These are phyloP conservation scores for Eristalis arbustorum DNA, from an alignment of 2,888 invertebrate species.

Conservation along the genomic window DNA sequence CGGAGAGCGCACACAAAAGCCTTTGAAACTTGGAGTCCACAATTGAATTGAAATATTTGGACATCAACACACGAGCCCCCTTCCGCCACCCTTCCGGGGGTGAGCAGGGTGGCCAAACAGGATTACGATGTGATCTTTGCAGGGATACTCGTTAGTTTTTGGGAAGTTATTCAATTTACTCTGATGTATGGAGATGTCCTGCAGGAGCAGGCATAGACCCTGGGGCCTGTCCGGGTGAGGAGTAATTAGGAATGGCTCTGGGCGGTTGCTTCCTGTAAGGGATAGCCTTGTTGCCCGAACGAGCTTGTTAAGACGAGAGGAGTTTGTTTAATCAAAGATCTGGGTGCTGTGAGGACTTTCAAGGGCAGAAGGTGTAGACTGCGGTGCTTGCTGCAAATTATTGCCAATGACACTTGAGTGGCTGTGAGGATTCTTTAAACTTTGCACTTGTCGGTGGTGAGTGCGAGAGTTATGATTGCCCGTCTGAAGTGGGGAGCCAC, in stretches of 20 bases:
- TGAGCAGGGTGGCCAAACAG: neutral
- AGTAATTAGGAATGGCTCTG: constrained; percentile 9
- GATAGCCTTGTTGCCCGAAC: constrained; percentile 17
- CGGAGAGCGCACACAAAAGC: neutral
- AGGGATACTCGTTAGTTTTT: neutral
- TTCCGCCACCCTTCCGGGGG: too few relatives aligned
- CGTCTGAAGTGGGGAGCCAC: neutral
- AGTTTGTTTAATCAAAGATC: constrained; percentile 33
- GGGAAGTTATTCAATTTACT: neutral
- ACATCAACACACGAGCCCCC: constrained; percentile 16
- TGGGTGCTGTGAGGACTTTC: neutral
- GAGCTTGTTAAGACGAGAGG: constrained; percentile 15
- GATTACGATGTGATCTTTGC: neutral
- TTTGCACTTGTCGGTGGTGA: neutral
- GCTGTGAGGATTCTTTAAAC: neutral
- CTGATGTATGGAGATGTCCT: neutral
- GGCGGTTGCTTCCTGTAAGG: constrained; percentile 21
- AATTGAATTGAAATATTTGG: constrained; percentile 39
- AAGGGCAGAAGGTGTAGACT: neutral
- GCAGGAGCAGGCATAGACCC: neutral
- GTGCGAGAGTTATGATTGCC: neutral
- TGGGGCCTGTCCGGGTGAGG: neutral
- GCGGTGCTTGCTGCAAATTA: neutral
- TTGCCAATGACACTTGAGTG: neutral
- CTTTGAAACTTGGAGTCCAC: constrained; percentile 8